Evolutionary conservation across 2,888 invertebrate genomes (phyloP).

Genomic region (Agrochola lota): DNA sequence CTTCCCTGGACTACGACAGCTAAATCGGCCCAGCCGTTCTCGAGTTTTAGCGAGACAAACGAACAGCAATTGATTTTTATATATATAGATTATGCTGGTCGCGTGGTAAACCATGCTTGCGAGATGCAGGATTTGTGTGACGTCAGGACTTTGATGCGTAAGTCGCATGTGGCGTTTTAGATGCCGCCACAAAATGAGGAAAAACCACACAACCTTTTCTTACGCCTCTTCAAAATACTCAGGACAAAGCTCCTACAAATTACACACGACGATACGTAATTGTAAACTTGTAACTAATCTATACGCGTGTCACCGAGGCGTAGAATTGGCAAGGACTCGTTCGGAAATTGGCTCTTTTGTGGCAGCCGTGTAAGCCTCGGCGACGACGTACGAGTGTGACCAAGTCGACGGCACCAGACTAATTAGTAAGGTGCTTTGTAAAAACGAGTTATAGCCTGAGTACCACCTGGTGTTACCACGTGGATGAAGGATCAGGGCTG

Average conservation of each 20-base stretch:
- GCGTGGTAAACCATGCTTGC: too few relatives aligned
- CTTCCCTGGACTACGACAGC: too few relatives aligned
- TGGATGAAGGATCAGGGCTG: conserved; percentile 41
- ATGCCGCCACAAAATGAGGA: too few relatives aligned
- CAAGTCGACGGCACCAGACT: conserved; percentile 67
- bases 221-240: background rate
- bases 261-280: background rate
- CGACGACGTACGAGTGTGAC: conserved; percentile 36
- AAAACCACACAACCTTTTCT: too few relatives aligned
- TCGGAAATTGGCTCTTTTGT: conserved; percentile 77
- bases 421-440: conserved; percentile 76
- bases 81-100: too few relatives aligned
- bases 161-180: too few relatives aligned
- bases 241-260: background rate
- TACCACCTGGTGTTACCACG: conserved; percentile 43
- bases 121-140: too few relatives aligned
- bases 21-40: too few relatives aligned
- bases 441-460: conserved; percentile 66
- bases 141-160: too few relatives aligned
- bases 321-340: conserved; percentile 69
- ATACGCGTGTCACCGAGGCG: conserved; percentile 50
- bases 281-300: conserved; percentile 41
- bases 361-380: conserved; percentile 45
- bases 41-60: too few relatives aligned
- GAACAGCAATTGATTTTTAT: too few relatives aligned